Base-by-base conservation (phyloP, 2,888 invertebrate species). In the Tenthredo distinguenda region DNA sequence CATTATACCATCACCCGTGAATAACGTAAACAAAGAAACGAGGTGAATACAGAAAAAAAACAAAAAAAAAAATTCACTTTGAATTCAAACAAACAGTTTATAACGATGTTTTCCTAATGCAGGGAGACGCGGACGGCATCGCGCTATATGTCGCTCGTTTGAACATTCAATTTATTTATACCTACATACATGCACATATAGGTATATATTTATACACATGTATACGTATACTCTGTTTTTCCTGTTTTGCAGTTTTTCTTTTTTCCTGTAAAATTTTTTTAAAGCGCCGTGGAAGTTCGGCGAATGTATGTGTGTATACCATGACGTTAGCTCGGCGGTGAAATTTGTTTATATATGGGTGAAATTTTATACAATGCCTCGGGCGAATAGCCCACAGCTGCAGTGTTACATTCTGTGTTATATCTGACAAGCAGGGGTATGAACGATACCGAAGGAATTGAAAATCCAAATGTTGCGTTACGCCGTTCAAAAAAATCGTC, bases 341-440 rank as follows among this genome's bases (percentile, higher is more conserved):
- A 40, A 62, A 62, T 21, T 62, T 62, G 62, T 21, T 62, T 62
- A 26, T 62, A 12, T 26, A 62, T 26, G 26, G 12, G 43, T 10
- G 47, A 43, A 76, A 47, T 76, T 21, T 26, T 47, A n/a, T 76
- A 47, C 76, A 47, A 76, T 55, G 55, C 77, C 77, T 50, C 34
- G 31, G 34, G 77, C 77, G 47, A 21, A 31, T 3, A 5, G 55
- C 34, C n/a, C 47, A 31, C 18, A 9, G 18, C 7, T 31, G 26
- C 18, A 76, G n/a, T 76, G 76, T 43, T 47, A 10, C 76, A 7
- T 74, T 74, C 12, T 43, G 74, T 74, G 43, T 74, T 31, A 26
- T 40, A 47, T 43, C 21, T 43, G 21, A 74, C 40, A 74, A 74
- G 43, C 21, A 43, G 10, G 18, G 43, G 43, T 10, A 10, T 0